Percentiles rank a stretch among this genome's conserved stretches.
Evolutionary conservation across 2,797 vertebrate genomes (phyloP).

Genomic region (Todus mexicanus): DNA sequence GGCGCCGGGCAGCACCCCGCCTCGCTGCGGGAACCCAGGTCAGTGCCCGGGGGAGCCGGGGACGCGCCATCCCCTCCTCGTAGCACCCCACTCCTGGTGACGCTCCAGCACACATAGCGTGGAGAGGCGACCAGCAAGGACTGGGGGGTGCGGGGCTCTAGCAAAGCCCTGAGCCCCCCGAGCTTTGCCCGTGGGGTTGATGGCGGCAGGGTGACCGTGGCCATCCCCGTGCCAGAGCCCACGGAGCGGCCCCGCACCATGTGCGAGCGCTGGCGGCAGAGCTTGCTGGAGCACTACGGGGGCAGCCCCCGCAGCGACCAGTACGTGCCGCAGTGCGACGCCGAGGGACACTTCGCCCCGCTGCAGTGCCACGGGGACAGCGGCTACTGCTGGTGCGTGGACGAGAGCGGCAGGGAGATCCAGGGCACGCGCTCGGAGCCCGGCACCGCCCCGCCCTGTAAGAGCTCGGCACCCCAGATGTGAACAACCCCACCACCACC

Average conservation of each 20-base stretch:
- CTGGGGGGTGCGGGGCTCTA: fast-evolving
- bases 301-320: constrained; percentile 68
- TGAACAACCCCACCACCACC: fast-evolving
- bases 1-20: constrained; percentile 66
- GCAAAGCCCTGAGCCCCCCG: fast-evolving
- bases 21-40: constrained; percentile 75
- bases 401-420: constrained; percentile 86
- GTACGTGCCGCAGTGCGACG: constrained; percentile 76
- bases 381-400: constrained; percentile 83
- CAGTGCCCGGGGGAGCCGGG: background rate
- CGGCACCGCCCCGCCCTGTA: constrained; percentile 86
- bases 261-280: constrained; percentile 79
- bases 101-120: background rate
- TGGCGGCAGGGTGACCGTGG: background rate
- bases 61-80: background rate
- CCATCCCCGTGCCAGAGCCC: constrained; percentile 2
- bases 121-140: background rate
- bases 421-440: constrained; percentile 87
- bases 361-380: constrained; percentile 80
- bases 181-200: fast-evolving
- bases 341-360: constrained; percentile 68
- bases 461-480: background rate
- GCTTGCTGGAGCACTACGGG: constrained; percentile 71
- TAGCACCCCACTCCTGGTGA: background rate
- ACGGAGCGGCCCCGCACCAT: constrained; percentile 68